These are phyloP conservation scores for Mystacornis crossleyi DNA, from an alignment of 2,113 vertebrate species.

Conservation along the genomic window DNA sequence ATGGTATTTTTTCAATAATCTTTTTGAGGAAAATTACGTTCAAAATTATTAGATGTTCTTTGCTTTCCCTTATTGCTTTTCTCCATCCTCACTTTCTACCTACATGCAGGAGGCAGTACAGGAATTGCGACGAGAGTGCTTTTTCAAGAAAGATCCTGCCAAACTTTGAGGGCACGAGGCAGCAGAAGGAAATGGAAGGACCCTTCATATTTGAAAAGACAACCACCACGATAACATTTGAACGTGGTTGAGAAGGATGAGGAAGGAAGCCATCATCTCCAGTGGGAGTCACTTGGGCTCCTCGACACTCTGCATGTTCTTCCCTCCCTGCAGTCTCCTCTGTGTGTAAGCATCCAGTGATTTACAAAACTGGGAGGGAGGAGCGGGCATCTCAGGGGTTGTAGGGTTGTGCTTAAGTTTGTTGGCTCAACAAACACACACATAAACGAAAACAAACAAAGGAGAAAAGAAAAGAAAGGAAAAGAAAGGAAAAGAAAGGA, in stretches of 20 bases:
- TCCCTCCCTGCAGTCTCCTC: not conserved
- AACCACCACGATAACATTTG: not conserved
- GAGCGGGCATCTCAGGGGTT: not conserved
- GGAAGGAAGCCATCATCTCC: not conserved
- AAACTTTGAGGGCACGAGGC: rapidly evolving
- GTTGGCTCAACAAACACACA: not conserved
- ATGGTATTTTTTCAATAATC: not conserved
- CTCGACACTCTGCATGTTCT: not conserved
- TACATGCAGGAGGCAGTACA: not conserved
- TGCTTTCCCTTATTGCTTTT: not conserved
- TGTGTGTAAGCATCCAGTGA: rapidly evolving
- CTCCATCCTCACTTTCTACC: not conserved
- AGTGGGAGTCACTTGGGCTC: not conserved
- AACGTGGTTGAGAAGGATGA: not conserved
- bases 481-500: no score
- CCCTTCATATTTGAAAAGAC: not conserved
- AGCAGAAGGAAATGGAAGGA: not conserved
- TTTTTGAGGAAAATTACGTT: not conserved
- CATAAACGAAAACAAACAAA: not conserved
- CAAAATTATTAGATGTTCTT: not conserved
- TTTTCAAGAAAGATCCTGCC: not conserved
- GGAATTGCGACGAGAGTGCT: not conserved
- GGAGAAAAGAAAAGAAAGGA: rapidly evolving
- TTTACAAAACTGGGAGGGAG: not conserved
- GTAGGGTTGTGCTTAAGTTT: not conserved